These are phyloP conservation scores for Centropus unirufus DNA, from an alignment of 2,113 vertebrate species.

Conservation along the genomic window DNA sequence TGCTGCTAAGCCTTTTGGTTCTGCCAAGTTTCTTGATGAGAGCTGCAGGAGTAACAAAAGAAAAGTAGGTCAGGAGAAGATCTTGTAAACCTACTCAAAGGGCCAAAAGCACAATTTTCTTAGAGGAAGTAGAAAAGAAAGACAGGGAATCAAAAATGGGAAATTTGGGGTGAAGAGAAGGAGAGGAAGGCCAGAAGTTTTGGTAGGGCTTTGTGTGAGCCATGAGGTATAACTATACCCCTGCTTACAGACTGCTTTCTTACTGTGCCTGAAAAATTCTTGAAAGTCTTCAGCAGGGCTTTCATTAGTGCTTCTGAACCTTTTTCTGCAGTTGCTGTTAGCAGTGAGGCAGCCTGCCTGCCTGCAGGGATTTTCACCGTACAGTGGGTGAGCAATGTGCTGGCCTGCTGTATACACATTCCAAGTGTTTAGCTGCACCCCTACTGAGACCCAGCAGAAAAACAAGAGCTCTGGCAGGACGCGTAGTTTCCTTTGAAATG, in stretches of 20 bases:
- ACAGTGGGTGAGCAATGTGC: neutral
- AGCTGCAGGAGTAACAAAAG: conserved; percentile 20
- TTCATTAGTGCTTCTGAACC: neutral
- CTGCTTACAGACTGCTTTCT: neutral
- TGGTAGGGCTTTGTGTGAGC: neutral
- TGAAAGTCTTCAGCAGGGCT: neutral
- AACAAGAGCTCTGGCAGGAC: conserved; percentile 18
- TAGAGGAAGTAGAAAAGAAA: neutral
- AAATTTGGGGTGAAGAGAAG: neutral
- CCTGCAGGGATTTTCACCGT: neutral
- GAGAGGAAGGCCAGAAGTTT: neutral
- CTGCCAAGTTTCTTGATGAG: conserved; percentile 54
- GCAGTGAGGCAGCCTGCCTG: neutral
- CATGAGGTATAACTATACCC: neutral
- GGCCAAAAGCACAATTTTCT: neutral
- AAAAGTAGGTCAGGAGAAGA: conserved; percentile 55
- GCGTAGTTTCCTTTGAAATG: conserved; percentile 22
- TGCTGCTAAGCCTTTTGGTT: conserved; percentile 23
- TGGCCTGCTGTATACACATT: conserved; percentile 3
- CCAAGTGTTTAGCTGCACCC: conserved; percentile 1
- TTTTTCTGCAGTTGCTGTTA: neutral
- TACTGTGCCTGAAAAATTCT: neutral
- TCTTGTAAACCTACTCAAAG: conserved; percentile 28
- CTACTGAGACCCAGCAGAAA: conserved; percentile 16
- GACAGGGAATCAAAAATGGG: neutral